Evolutionary conservation across 2,797 vertebrate species (phyloP).

Genomic region (Sebastes steindachneri): DNA sequence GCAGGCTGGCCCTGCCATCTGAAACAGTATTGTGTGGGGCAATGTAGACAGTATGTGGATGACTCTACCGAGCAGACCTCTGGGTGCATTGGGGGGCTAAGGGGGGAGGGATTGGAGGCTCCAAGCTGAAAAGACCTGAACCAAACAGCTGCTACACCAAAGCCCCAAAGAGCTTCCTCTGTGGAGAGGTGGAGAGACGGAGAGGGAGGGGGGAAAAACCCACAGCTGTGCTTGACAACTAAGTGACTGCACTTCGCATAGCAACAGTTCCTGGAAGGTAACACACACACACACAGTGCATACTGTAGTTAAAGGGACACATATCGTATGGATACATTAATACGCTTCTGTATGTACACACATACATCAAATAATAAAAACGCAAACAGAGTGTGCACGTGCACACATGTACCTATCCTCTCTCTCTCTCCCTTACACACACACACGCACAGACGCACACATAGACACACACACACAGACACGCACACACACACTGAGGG

Average conservation of each 20-base stretch:
- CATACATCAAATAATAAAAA: slow-evolving; percentile 50
- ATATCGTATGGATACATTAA: slow-evolving; percentile 44
- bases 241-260: slow-evolving; percentile 80
- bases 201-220: slow-evolving; percentile 37
- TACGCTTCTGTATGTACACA: slow-evolving; percentile 22
- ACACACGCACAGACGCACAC: neutral
- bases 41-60: slow-evolving; percentile 80
- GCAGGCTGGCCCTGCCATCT: slow-evolving; percentile 71
- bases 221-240: slow-evolving; percentile 81
- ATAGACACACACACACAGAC: neutral
- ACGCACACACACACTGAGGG: neutral
- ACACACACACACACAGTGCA: slow-evolving; percentile 12
- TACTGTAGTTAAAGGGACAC: slow-evolving; percentile 40
- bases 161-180: slow-evolving; percentile 80
- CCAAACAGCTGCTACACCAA: slow-evolving; percentile 81
- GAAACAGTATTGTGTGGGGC: slow-evolving; percentile 77
- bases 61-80: slow-evolving; percentile 69
- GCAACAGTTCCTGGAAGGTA: slow-evolving; percentile 82
- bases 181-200: slow-evolving; percentile 67
- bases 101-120: slow-evolving; percentile 72
- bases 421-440: neutral
- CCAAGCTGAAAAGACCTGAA: slow-evolving; percentile 82
- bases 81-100: slow-evolving; percentile 53
- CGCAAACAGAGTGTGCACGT: slow-evolving; percentile 9
- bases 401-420: neutral